Conservation (phyloP, 1,140 invertebrate species). For the Acarapis woodi region DNA sequence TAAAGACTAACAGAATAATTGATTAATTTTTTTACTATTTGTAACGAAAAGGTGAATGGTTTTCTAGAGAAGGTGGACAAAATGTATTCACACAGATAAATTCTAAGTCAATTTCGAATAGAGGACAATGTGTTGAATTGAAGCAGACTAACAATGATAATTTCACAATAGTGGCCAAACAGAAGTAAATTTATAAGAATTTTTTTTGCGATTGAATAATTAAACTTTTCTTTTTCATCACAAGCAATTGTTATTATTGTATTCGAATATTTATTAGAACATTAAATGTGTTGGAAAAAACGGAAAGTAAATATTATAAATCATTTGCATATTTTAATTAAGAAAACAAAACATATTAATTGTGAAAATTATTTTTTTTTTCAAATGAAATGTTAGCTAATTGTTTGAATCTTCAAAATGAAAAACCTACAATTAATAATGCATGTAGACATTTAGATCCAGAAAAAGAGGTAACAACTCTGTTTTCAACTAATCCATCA, state of each 20-base stretch:
- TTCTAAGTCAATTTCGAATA: conserved; percentile 34
- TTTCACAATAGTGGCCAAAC: conserved; percentile 49
- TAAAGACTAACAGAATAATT: too few species aligned
- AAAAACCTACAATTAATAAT: conserved; percentile 35
- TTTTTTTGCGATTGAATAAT: background rate
- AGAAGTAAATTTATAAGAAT: conserved; percentile 12
- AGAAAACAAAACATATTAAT: too few species aligned
- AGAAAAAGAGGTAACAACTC: conserved; percentile 47
- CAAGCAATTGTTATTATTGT: conserved; percentile 41
- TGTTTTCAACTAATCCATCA: conserved; percentile 60
- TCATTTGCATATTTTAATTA: conserved; percentile 1
- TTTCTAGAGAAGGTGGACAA: conserved; percentile 56
- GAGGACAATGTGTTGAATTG: conserved; percentile 24
- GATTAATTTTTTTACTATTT: too few species aligned
- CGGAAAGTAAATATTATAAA: conserved; percentile 25
- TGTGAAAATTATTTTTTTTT: conserved; percentile 2
- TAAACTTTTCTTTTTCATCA: conserved; percentile 6
- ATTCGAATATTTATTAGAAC: conserved; percentile 54
- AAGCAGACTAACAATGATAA: conserved; percentile 41
- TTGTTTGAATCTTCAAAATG: conserved; percentile 35
- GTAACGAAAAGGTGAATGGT: conserved; percentile 68
- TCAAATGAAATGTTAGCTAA: conserved; percentile 22
- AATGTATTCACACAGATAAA: conserved; percentile 55
- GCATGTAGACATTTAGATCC: conserved; percentile 38
- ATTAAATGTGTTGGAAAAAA: conserved; percentile 61